A percentile compares a stretch with the other conserved stretches of the same genome.
Evolutionary conservation across 1,140 invertebrate genomes (phyloP).

Genomic region (Habropoda laboriosa): DNA sequence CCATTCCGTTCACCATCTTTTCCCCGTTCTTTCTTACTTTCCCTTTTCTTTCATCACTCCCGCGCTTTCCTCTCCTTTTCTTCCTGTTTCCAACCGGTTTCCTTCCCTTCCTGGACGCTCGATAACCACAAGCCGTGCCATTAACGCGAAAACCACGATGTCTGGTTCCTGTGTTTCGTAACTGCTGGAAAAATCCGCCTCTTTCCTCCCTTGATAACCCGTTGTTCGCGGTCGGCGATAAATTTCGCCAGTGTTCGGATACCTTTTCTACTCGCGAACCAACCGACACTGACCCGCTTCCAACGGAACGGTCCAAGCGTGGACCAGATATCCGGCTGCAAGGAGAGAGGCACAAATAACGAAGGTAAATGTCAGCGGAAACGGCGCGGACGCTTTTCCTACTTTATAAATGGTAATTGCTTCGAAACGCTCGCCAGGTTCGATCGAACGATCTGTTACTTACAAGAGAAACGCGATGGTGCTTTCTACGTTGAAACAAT

Average conservation of each 20-base stretch:
- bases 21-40: conserved; percentile 1
- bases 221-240: conserved; percentile 49
- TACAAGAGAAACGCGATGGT: background rate
- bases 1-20: background rate
- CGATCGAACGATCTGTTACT: conserved; percentile 24
- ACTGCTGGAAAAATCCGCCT: conserved; percentile 51
- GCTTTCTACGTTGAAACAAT: background rate
- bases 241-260: conserved; percentile 40
- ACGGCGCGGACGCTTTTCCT: background rate
- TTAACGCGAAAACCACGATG: conserved; percentile 46
- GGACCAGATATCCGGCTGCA: conserved; percentile 3
- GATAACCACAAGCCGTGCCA: conserved; percentile 32
- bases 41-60: background rate
- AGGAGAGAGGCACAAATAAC: conserved; percentile 52
- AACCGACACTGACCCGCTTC: conserved; percentile 2
- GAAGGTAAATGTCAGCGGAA: conserved; percentile 49
- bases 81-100: conserved; percentile 24
- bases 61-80: background rate
- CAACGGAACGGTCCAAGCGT: conserved; percentile 25
- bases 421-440: conserved; percentile 16
- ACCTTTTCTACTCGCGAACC: background rate
- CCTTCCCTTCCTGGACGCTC: background rate
- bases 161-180: conserved; percentile 12
- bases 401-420: conserved; percentile 43
- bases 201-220: conserved; percentile 46